A percentile compares a stretch with the other conserved stretches of the same genome.
phyloP scores from a whole-genome alignment of 2,888 invertebrate genomes.

The Apodemia duryi region DNA sequence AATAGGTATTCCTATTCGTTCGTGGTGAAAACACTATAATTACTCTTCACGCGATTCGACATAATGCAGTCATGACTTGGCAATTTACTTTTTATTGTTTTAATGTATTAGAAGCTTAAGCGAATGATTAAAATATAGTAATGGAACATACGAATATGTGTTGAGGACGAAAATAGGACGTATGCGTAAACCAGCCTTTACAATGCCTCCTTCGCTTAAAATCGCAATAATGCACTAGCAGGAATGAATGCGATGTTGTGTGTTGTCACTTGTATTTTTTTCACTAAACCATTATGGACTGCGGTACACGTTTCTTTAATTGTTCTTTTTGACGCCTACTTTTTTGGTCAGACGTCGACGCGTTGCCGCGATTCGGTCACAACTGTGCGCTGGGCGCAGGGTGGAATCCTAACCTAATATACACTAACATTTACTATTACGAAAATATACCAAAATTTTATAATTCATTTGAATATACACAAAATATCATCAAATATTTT shows the following conservation, averaged over 20 bases:
- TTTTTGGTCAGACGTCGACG: constrained; percentile 53
- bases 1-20: constrained; percentile 15
- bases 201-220: constrained; percentile 40
- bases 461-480: not conserved
- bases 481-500: not conserved
- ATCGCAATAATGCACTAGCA: constrained; percentile 33
- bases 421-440: constrained; percentile 18
- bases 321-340: constrained; percentile 42
- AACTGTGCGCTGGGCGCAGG: constrained; percentile 72
- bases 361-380: constrained; percentile 53
- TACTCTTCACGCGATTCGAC: constrained; percentile 43
- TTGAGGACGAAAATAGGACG: constrained; percentile 53
- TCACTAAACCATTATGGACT: constrained; percentile 56
- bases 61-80: constrained; percentile 60
- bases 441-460: not conserved
- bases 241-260: constrained; percentile 21
- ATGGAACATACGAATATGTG: constrained; percentile 41
- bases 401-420: constrained; percentile 41
- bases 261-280: constrained; percentile 29
- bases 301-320: constrained; percentile 46
- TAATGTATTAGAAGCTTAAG: constrained; percentile 29
- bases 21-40: constrained; percentile 23
- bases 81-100: constrained; percentile 26
- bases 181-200: constrained; percentile 49
- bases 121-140: constrained; percentile 29